Evolutionary conservation across 2,888 invertebrate genomes (phyloP), one percentile per base, ranked within the genome.

Genomic region (Lamproptera curius): DNA sequence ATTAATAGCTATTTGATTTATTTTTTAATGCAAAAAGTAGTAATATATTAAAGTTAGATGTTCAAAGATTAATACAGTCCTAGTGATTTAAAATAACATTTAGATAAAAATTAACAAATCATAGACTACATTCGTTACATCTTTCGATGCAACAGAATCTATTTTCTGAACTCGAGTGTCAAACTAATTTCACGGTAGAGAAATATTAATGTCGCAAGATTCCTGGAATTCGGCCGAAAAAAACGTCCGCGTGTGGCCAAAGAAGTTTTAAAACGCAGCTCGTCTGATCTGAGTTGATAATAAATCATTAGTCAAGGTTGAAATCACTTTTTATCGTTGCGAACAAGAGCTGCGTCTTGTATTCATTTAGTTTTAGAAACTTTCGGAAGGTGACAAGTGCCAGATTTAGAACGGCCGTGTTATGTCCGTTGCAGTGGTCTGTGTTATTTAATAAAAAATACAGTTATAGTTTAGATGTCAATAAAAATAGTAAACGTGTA

Each of bases 311-410:
- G 26, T 15, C 16, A 38, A 38, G 38, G 37, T 33, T 11, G 13
- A 4, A 48, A 39, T 42, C 34, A 34, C 38, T 39, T 39, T 39
- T 38, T 26, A 17, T 28, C 39, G 35, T 37, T 38, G 16, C 39
- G 4, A 36, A 3, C n/a, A 43, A 42, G 42, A 39, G 38, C 42
- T 47, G 14, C 39, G 2, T n/a, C 10, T 16, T 15, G 3, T 20
- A 48, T 34, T 48, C 42, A 42, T 42, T 38, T 48, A 34, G 23
- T 43, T 39, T 34, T 14, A 33, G 42, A 43, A 35, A 42, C 34
- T 48, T 39, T 34, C n/a, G 31, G 42, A 39, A 26, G 42, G 38
- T 48, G 48, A 48, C 48, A 34, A 31, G 23, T 26, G 16, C n/a
- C 20, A n/a, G n/a, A n/a, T n/a, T n/a, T n/a, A n/a, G n/a, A n/a